These are phyloP conservation scores for Bombyx mori DNA, from an alignment of 1,140 invertebrate species.

Conservation along the genomic window DNA sequence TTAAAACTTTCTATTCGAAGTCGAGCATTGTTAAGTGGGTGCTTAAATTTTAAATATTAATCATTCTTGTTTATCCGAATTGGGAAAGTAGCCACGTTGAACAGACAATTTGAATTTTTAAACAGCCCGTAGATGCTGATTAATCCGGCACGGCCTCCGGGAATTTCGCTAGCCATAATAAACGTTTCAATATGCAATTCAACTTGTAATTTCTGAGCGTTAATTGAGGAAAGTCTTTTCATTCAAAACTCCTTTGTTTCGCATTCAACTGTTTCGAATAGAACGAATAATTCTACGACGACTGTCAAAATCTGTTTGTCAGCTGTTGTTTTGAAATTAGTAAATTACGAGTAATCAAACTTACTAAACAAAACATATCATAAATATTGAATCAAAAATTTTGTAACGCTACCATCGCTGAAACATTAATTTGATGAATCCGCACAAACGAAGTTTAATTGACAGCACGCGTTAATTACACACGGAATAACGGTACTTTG, in stretches of 20 bases:
- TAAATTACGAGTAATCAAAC: not conserved
- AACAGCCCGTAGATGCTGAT: constrained; percentile 31
- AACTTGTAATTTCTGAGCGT: not conserved
- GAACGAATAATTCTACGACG: too few species aligned
- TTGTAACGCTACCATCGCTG: not conserved
- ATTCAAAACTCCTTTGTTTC: too few species aligned
- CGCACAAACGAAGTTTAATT: constrained; percentile 11
- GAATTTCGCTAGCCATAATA: constrained; percentile 11
- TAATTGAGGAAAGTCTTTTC: too few species aligned
- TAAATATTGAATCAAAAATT: constrained; percentile 2
- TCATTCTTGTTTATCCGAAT: constrained; percentile 21
- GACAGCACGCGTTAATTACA: constrained; percentile 9
- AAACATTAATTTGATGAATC: constrained; percentile 1
- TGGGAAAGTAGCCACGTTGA: constrained; percentile 27
- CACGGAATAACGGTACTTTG: constrained; percentile 4
- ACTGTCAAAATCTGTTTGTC: too few species aligned
- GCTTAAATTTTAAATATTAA: constrained; percentile 41
- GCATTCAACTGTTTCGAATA: too few species aligned
- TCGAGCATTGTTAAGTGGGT: not conserved
- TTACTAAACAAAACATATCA: not conserved
- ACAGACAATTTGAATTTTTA: constrained; percentile 47
- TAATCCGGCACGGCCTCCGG: constrained; percentile 24
- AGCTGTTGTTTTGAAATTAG: too few species aligned
- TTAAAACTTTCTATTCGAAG: too few species aligned
- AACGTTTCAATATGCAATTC: constrained; percentile 4